A percentile compares a stretch with the other conserved stretches of the same genome.
Conservation (phyloP, 2,113 vertebrate genomes). For the Campylomormyrus tamandua region DNA sequence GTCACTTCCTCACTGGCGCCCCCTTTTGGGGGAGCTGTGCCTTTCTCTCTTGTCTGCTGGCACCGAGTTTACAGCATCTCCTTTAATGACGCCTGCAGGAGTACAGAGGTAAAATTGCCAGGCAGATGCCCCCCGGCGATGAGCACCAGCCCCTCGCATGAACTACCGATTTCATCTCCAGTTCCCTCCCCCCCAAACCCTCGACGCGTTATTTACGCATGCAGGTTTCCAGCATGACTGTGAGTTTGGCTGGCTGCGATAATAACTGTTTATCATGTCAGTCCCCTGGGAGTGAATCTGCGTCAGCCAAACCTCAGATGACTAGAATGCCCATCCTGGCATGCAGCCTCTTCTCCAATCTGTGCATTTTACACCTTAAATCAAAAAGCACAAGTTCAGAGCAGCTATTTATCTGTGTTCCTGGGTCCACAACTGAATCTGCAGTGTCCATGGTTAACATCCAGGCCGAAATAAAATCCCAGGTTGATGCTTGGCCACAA, state of each 20-base stretch:
- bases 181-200: background rate
- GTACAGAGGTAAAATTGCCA: slow-evolving; percentile 54
- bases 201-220: background rate
- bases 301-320: background rate
- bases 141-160: background rate
- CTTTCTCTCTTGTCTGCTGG: slow-evolving; percentile 56
- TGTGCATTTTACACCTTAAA: background rate
- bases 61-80: slow-evolving; percentile 57
- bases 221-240: background rate
- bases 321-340: background rate
- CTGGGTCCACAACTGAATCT: background rate
- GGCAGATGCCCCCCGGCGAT: background rate
- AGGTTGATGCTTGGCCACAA: background rate
- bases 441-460: background rate
- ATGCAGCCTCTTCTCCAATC: background rate
- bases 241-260: background rate
- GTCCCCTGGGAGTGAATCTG: background rate
- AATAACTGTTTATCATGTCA: background rate
- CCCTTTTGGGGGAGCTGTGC: slow-evolving; percentile 52
- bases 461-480: background rate
- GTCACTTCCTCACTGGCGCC: slow-evolving; percentile 42
- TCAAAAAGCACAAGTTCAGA: background rate
- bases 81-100: slow-evolving; percentile 62
- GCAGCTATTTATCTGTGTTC: background rate
- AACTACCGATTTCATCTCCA: background rate